These are phyloP conservation scores for Linhomoeus sp. DNA, from an alignment of 2,888 invertebrate genomes.

Conservation along the genomic window DNA sequence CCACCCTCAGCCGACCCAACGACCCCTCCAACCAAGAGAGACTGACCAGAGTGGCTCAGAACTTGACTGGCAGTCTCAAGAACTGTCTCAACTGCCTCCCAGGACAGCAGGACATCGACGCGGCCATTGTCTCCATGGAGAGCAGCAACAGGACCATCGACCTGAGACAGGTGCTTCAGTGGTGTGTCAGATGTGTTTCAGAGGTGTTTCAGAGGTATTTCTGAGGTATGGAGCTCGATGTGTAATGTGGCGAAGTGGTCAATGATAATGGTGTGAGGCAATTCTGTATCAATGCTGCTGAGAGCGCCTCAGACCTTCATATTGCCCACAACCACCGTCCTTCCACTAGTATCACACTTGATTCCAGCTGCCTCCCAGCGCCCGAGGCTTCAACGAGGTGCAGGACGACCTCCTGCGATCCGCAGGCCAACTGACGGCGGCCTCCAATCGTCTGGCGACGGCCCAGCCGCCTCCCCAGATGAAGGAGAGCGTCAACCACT, in stretches of 20 bases:
- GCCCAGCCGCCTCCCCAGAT: conserved; percentile 40
- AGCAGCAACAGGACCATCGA: conserved; percentile 47
- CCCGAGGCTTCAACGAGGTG: conserved; percentile 38
- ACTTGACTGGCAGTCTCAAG: conserved; percentile 39
- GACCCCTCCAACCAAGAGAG: conserved; percentile 39
- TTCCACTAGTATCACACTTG: background rate
- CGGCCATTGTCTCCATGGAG: conserved; percentile 58
- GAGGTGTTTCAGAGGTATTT: no score
- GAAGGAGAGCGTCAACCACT: conserved; percentile 52
- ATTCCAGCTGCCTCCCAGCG: conserved; percentile 4
- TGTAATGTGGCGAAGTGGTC: no score
- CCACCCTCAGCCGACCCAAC: conserved; percentile 47
- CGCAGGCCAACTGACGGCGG: conserved; percentile 41
- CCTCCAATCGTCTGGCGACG: conserved; percentile 44
- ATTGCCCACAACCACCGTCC: no score
- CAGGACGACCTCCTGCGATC: conserved; percentile 56
- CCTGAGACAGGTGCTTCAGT: conserved; percentile 17
- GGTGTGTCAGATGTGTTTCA: no score
- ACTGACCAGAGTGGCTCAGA: conserved; percentile 38
- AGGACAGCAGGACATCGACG: conserved; percentile 79
- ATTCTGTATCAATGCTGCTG: no score
- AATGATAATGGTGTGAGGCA: no score
- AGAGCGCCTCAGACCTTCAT: no score
- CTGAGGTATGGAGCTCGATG: no score
- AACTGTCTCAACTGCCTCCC: conserved; percentile 64